A percentile compares a stretch with the other conserved stretches of the same genome.
These are phyloP conservation scores for Elysia chlorotica DNA, from an alignment of 1,140 invertebrate species.

Conservation along the genomic window DNA sequence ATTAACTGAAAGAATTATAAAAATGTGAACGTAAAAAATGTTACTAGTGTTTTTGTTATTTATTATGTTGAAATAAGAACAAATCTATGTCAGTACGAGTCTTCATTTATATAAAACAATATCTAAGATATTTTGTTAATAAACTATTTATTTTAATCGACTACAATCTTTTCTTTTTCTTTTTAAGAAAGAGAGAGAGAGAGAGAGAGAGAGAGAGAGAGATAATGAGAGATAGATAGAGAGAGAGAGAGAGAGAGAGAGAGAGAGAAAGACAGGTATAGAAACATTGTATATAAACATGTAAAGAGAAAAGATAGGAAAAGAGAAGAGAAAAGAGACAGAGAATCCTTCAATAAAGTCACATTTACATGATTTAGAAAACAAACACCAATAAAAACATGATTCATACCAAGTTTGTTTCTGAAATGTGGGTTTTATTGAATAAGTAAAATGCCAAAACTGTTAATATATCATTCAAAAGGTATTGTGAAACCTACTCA, in stretches of 20 bases:
- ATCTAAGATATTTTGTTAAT: no score
- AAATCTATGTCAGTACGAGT: no score
- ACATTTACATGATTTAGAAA: background rate
- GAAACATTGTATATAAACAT: background rate
- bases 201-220: background rate
- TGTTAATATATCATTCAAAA: background rate
- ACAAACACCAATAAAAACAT: background rate
- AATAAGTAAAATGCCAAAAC: background rate
- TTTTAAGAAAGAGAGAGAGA: background rate
- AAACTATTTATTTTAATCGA: no score
- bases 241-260: slow-evolving; percentile 7
- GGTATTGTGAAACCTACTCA: background rate
- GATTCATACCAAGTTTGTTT: background rate
- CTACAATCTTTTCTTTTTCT: background rate
- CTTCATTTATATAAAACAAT: no score
- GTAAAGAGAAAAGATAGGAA: background rate
- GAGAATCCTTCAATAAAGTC: background rate
- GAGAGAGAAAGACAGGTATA: slow-evolving; percentile 4
- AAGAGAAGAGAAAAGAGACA: background rate
- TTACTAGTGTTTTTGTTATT: no score
- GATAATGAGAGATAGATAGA: no score
- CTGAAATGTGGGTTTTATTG: background rate
- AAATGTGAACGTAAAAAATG: no score
- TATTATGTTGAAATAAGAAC: no score
- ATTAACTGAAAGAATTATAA: no score